Evolutionary conservation across 2,888 invertebrate genomes (phyloP).

Genomic region (Andrena camellia): DNA sequence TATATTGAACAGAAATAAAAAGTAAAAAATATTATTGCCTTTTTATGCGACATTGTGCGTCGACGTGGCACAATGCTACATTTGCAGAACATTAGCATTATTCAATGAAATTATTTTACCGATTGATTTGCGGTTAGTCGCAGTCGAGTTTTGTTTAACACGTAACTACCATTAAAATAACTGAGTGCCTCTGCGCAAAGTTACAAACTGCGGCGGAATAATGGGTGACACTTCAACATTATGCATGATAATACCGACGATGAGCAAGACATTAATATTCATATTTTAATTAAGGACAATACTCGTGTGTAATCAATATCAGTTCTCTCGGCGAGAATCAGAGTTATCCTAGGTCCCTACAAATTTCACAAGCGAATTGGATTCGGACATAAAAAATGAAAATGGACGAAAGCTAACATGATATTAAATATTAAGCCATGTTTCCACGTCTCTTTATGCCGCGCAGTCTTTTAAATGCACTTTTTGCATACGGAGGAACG

Average conservation of each 20-base stretch:
- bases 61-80: not conserved
- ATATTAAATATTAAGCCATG: too few relatives aligned
- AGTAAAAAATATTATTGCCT: too few relatives aligned
- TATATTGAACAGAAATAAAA: too few relatives aligned
- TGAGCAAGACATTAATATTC: constrained; percentile 42
- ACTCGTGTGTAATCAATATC: constrained; percentile 25
- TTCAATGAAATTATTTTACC: constrained; percentile 25
- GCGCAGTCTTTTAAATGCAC: too few relatives aligned
- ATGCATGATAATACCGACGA: not conserved
- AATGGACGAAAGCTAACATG: not conserved
- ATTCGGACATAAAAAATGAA: not conserved
- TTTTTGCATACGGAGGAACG: too few relatives aligned
- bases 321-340: constrained; percentile 1
- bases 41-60: not conserved
- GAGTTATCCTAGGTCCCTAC: not conserved
- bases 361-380: constrained; percentile 1
- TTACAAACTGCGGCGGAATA: constrained; percentile 29
- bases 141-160: constrained; percentile 34
- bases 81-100: constrained; percentile 5
- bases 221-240: constrained; percentile 20
- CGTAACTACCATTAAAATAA: constrained; percentile 43
- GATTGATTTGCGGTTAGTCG: not conserved
- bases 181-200: not conserved
- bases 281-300: constrained; percentile 45
- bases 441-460: too few relatives aligned